These are phyloP conservation scores for Gymnopithys bicolor DNA, from an alignment of 2,797 vertebrate species.

Conservation along the genomic window DNA sequence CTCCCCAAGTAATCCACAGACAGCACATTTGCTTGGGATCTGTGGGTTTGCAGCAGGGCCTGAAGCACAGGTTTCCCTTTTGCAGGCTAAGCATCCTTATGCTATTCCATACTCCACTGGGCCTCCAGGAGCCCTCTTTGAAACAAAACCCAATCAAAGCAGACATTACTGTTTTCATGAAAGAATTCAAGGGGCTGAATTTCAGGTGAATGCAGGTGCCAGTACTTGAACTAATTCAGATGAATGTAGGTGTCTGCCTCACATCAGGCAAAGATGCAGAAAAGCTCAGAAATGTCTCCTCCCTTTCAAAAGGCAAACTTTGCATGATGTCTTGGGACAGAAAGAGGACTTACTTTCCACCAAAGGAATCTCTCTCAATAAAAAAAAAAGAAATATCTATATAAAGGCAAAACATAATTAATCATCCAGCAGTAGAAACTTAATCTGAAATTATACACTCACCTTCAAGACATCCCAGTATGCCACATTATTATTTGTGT, in stretches of 20 bases:
- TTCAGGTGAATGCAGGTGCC: neutral
- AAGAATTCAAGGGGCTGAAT: neutral
- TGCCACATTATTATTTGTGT: conserved; percentile 97
- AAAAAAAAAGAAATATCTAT: fast-evolving
- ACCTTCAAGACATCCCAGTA: conserved; percentile 99
- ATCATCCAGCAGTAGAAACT: neutral
- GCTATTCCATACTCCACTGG: too few relatives aligned
- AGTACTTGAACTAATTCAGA: neutral
- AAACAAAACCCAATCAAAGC: neutral
- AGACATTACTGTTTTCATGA: neutral
- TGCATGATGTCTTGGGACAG: neutral
- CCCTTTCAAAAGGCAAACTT: neutral
- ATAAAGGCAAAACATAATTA: neutral
- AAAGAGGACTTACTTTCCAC: neutral
- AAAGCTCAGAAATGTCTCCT: neutral
- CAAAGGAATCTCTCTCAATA: neutral
- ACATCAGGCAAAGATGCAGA: fast-evolving
- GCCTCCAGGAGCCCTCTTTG: fast-evolving
- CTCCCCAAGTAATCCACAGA: neutral
- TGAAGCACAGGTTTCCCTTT: neutral
- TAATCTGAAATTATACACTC: conserved; percentile 18
- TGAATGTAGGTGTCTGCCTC: neutral
- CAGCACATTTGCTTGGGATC: neutral
- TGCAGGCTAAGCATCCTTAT: neutral
- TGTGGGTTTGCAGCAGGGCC: neutral